These are phyloP conservation scores for Zhuqinia jingwanae DNA, from an alignment of 2,888 invertebrate genomes.

Conservation along the genomic window DNA sequence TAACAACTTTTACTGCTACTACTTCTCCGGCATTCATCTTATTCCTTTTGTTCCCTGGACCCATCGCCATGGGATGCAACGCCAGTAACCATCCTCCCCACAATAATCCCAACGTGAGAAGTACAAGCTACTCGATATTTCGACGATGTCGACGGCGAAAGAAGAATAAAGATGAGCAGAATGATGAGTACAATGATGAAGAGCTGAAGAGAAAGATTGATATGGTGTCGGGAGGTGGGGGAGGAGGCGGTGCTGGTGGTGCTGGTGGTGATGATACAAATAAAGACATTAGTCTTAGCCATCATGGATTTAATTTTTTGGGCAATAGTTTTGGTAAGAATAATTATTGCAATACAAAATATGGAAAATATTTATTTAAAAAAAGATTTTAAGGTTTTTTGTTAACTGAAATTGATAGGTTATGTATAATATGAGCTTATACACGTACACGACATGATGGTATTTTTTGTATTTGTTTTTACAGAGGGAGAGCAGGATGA, in stretches of 20 bases:
- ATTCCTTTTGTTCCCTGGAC: not conserved
- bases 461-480: not conserved
- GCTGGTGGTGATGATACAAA: constrained; percentile 53
- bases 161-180: constrained; percentile 68
- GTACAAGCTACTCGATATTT: constrained; percentile 69
- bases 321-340: constrained; percentile 64
- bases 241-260: constrained; percentile 48
- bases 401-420: too few species aligned
- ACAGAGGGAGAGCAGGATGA: constrained; percentile 60
- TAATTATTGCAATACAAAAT: not conserved
- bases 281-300: constrained; percentile 68
- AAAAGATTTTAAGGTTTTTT: not conserved
- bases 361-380: not conserved
- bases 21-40: too few species aligned
- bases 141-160: constrained; percentile 63
- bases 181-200: constrained; percentile 66
- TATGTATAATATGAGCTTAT: too few species aligned
- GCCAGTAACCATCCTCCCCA: constrained; percentile 66
- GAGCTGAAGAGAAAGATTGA: constrained; percentile 67
- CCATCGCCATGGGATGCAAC: constrained; percentile 65
- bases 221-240: constrained; percentile 53
- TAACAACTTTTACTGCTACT: too few species aligned
- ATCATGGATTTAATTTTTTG: constrained; percentile 68
- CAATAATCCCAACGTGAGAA: constrained; percentile 58
- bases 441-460: too few species aligned